phyloP scores from a whole-genome alignment of 1,140 invertebrate species.

The Leptinotarsa lineolata region DNA sequence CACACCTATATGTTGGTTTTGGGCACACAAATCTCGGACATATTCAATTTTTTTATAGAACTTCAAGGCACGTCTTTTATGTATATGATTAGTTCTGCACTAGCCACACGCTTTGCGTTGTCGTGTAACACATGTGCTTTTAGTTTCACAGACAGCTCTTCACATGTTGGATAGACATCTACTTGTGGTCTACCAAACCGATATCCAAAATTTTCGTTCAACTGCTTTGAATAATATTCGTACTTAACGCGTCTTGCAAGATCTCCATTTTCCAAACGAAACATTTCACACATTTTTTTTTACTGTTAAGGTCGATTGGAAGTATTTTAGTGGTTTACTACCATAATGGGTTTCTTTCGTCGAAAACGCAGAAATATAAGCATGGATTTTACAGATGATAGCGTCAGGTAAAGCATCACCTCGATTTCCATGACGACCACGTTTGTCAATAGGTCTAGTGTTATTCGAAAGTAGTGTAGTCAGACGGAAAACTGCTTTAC shows the following conservation, averaged over 20 bases:
- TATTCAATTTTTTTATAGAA: constrained; percentile 43
- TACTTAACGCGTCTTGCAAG: constrained; percentile 40
- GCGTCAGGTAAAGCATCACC: constrained; percentile 22
- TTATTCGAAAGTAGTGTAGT: constrained; percentile 32
- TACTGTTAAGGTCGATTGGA: constrained; percentile 45
- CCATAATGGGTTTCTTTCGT: constrained; percentile 35
- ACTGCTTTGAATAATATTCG: constrained; percentile 39
- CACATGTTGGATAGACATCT: constrained; percentile 41
- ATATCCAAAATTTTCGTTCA: constrained; percentile 44
- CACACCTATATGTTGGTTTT: constrained; percentile 33
- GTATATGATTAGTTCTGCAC: constrained; percentile 20
- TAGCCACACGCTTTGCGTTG: constrained; percentile 16
- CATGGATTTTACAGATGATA: constrained; percentile 34
- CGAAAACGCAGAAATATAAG: constrained; percentile 35
- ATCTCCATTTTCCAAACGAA: constrained; percentile 42
- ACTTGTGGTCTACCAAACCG: constrained; percentile 48
- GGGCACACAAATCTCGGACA: constrained; percentile 34
- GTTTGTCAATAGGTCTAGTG: constrained; percentile 31
- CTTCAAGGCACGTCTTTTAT: constrained; percentile 45
- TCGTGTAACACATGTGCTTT: constrained; percentile 17
- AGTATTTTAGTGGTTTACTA: constrained; percentile 43
- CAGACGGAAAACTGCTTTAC: constrained; percentile 32
- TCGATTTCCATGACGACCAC: constrained; percentile 36
- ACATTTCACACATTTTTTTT: constrained; percentile 50
- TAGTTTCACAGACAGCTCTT: constrained; percentile 16